These are phyloP conservation scores for Caranx melampygus DNA, from an alignment of 2,113 vertebrate genomes.

Conservation along the genomic window DNA sequence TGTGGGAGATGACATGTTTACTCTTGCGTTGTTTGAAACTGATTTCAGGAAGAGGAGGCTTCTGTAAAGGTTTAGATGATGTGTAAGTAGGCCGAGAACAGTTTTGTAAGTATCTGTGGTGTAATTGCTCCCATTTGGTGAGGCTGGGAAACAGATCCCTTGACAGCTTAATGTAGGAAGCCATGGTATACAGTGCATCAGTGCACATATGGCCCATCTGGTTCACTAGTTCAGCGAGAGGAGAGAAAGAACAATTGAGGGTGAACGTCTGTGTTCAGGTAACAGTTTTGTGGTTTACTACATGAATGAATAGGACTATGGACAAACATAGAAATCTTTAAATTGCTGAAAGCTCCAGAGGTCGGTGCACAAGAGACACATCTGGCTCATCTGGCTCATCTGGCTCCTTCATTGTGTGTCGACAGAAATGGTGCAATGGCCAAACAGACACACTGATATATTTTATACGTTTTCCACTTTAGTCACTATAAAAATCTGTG, in stretches of 20 bases:
- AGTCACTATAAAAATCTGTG: too few relatives aligned
- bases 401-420: too few relatives aligned
- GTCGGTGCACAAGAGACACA: neutral
- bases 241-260: slow-evolving; percentile 11
- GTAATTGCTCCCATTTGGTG: slow-evolving; percentile 81
- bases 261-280: slow-evolving; percentile 14
- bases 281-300: slow-evolving; percentile 3
- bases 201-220: slow-evolving; percentile 65
- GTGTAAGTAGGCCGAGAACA: slow-evolving; percentile 77
- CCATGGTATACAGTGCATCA: slow-evolving; percentile 49
- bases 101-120: slow-evolving; percentile 77
- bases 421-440: too few relatives aligned
- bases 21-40: slow-evolving; percentile 51
- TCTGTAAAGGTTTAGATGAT: slow-evolving; percentile 75
- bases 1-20: slow-evolving; percentile 40
- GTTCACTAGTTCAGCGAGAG: slow-evolving; percentile 30
- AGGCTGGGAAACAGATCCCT: slow-evolving; percentile 67
- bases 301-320: neutral
- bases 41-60: slow-evolving; percentile 65
- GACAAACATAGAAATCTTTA: slow-evolving; percentile 27
- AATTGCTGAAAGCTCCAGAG: neutral
- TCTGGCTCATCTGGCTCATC: neutral
- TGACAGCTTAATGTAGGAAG: slow-evolving; percentile 78
- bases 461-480: too few relatives aligned
- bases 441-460: neutral